Percentiles rank a stretch among this genome's conserved stretches.
phyloP scores from a whole-genome alignment of 2,113 vertebrate species.

The Aix galericulata region DNA sequence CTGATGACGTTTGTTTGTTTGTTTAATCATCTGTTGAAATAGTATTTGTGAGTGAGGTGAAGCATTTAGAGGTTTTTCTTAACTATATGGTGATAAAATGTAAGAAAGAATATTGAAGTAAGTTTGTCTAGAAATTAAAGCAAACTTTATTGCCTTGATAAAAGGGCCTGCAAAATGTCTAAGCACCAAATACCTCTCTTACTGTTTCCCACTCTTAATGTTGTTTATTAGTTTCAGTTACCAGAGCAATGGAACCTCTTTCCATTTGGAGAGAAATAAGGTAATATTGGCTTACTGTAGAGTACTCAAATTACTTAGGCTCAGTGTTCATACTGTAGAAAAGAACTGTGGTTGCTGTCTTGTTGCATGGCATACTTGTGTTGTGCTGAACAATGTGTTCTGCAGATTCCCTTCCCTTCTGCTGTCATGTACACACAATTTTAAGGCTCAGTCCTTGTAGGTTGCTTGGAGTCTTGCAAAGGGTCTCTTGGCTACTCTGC shows the following conservation, averaged over 20 bases:
- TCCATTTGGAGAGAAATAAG: background rate
- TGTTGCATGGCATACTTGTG: rapidly evolving
- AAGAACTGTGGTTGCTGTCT: background rate
- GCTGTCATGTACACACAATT: background rate
- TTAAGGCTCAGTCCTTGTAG: background rate
- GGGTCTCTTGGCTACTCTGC: background rate
- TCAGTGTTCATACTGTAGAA: background rate
- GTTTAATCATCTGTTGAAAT: background rate
- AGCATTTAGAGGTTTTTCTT: background rate
- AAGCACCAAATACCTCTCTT: background rate
- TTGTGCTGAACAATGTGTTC: background rate
- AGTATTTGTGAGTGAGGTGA: background rate
- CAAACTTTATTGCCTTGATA: background rate
- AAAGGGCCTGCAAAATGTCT: background rate
- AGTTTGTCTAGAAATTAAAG: background rate
- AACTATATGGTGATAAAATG: background rate
- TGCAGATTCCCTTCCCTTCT: background rate
- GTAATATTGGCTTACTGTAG: background rate
- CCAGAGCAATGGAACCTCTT: background rate
- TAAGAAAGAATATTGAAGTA: too few relatives aligned
- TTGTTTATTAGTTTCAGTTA: background rate
- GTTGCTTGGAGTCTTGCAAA: background rate
- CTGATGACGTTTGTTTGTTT: background rate
- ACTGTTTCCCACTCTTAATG: background rate
- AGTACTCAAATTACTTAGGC: background rate